Percentiles rank a stretch among this genome's conserved stretches.
phyloP scores from a whole-genome alignment of 1,140 invertebrate genomes.

The Charaxes varanes region DNA sequence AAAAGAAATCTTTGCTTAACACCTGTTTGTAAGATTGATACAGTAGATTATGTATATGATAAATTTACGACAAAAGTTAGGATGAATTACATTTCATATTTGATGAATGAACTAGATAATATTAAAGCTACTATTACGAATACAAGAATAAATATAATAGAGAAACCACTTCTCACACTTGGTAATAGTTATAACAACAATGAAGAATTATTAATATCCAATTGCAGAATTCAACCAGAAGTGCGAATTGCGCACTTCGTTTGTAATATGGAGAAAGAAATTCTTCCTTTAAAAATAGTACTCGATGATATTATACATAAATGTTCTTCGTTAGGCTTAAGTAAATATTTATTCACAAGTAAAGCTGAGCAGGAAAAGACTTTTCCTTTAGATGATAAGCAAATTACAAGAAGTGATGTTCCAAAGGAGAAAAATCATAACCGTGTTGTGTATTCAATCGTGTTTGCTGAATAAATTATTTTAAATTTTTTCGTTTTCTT shows the following conservation, averaged over 20 bases:
- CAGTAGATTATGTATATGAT: constrained; percentile 1
- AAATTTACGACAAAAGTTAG: not conserved
- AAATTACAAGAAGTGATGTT: constrained; percentile 6
- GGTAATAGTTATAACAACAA: not conserved
- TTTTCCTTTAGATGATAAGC: constrained; percentile 2
- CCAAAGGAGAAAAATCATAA: constrained; percentile 32
- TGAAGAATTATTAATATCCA: not conserved
- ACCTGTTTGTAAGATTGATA: constrained; percentile 17
- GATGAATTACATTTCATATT: not conserved
- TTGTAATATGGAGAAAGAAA: constrained; percentile 40
- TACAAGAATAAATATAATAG: not conserved
- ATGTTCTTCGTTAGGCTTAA: constrained; percentile 33
- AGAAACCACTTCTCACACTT: not conserved
- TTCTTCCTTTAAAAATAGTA: constrained; percentile 41
- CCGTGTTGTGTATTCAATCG: constrained; percentile 53
- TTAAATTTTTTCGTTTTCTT: constrained; percentile 11
- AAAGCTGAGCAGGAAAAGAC: not conserved
- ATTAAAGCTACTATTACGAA: not conserved
- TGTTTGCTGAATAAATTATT: constrained; percentile 38
- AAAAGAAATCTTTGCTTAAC: constrained; percentile 11
- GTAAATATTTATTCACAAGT: constrained; percentile 10
- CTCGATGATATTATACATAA: constrained; percentile 42
- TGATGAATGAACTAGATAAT: not conserved
- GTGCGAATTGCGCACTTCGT: constrained; percentile 35
- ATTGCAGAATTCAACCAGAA: constrained; percentile 19